phyloP scores from a whole-genome alignment of 2,888 invertebrate genomes.

The Agrilus mali region DNA sequence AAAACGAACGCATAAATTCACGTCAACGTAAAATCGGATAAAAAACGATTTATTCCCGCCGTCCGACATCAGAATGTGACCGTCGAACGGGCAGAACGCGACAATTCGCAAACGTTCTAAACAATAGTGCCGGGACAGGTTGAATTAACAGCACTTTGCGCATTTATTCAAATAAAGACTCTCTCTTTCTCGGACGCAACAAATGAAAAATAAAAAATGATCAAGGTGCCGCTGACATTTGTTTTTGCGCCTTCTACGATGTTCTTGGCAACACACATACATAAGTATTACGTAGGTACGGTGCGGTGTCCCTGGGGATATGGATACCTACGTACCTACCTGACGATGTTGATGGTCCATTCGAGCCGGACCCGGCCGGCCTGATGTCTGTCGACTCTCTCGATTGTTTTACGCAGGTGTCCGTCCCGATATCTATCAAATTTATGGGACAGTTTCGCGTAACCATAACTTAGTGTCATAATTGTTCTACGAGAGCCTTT shows the following conservation, averaged over 20 bases:
- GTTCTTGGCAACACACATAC: conserved; percentile 13
- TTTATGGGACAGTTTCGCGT: conserved; percentile 24
- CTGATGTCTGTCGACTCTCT: conserved; percentile 5
- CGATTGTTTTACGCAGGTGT: conserved; percentile 32
- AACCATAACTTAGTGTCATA: conserved; percentile 28
- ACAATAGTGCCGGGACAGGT: conserved; percentile 15
- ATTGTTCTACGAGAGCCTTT: conserved; percentile 17
- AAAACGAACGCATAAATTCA: conserved; percentile 27
- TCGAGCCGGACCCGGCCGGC: too few species aligned
- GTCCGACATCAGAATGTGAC: conserved; percentile 20
- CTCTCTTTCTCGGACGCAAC: conserved; percentile 14
- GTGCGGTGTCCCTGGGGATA: too few species aligned
- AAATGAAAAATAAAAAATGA: conserved; percentile 11
- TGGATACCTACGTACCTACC: too few species aligned
- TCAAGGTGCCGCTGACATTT: conserved; percentile 28
- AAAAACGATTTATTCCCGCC: conserved; percentile 33
- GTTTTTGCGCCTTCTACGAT: conserved; percentile 28
- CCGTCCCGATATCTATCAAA: conserved; percentile 32
- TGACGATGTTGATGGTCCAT: too few species aligned
- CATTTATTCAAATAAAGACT: conserved; percentile 23
- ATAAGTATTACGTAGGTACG: too few species aligned
- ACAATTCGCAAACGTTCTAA: conserved; percentile 13
- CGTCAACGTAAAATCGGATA: conserved; percentile 29
- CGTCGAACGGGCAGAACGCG: conserved; percentile 3
- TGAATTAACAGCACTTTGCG: conserved; percentile 27